Percentiles rank a stretch among this genome's conserved stretches.
These are phyloP conservation scores for Cepaea hortensis DNA, from an alignment of 2,888 invertebrate genomes.

Conservation along the genomic window DNA sequence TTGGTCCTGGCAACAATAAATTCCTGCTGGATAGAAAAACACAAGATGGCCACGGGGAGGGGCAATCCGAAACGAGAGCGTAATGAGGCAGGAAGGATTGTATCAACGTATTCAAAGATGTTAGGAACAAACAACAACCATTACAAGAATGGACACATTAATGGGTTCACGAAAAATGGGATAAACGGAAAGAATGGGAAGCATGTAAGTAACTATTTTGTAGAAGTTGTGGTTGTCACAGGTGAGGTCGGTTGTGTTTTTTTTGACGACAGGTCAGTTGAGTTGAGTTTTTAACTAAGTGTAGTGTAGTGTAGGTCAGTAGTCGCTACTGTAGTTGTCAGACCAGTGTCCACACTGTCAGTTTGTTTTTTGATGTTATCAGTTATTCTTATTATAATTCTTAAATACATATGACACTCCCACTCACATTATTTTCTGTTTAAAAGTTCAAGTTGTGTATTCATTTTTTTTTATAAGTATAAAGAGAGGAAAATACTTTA, in stretches of 20 bases:
- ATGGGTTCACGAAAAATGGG: slow-evolving; percentile 55
- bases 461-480: too few relatives aligned
- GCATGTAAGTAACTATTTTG: slow-evolving; percentile 57
- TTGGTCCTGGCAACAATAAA: neutral
- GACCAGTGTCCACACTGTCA: too few relatives aligned
- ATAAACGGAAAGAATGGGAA: slow-evolving; percentile 57
- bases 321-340: too few relatives aligned
- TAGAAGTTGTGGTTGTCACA: neutral
- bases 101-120: neutral
- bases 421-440: too few relatives aligned
- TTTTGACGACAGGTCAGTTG: neutral
- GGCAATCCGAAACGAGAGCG: slow-evolving; percentile 33
- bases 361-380: too few relatives aligned
- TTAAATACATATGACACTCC: too few relatives aligned
- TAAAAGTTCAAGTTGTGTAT: too few relatives aligned
- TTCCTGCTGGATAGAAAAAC: neutral
- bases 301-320: too few relatives aligned
- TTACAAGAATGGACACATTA: slow-evolving; percentile 36
- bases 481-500: too few relatives aligned
- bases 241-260: neutral
- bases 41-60: slow-evolving; percentile 52
- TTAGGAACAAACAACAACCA: slow-evolving; percentile 7
- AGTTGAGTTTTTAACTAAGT: too few relatives aligned
- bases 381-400: too few relatives aligned
- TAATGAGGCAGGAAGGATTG: neutral